Percentiles rank a stretch among this genome's conserved stretches.
These are phyloP conservation scores for Melipona quadrifasciata DNA, from an alignment of 1,140 invertebrate species.

Conservation along the genomic window DNA sequence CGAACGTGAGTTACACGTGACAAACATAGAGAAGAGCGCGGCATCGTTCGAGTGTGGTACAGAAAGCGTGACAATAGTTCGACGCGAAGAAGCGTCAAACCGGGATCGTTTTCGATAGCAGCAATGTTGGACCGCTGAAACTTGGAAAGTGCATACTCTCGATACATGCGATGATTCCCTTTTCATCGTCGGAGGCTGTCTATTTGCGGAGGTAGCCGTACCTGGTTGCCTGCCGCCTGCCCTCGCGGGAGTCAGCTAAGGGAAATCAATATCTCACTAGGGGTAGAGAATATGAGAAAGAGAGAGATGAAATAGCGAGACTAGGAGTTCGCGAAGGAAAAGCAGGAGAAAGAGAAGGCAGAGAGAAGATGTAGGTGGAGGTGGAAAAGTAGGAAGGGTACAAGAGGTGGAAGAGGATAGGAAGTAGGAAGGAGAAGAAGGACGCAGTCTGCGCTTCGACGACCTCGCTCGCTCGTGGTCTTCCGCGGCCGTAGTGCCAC, in stretches of 20 bases:
- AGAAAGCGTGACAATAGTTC: conserved; percentile 33
- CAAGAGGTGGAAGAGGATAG: conserved; percentile 25
- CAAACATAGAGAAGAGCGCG: conserved; percentile 45
- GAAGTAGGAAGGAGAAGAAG: conserved; percentile 37
- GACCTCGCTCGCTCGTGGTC: conserved; percentile 55
- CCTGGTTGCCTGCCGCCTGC: conserved; percentile 74
- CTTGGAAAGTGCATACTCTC: conserved; percentile 41
- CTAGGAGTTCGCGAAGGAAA: conserved; percentile 51
- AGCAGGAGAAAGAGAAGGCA: conserved; percentile 39
- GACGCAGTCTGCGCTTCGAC: conserved; percentile 56
- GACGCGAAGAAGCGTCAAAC: conserved; percentile 12
- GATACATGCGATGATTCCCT: conserved; percentile 58
- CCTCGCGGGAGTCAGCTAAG: conserved; percentile 81
- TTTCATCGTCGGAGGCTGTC: conserved; percentile 63
- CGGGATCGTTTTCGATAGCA: conserved; percentile 15
- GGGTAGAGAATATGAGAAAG: conserved; percentile 71
- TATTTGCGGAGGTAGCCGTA: conserved; percentile 67
- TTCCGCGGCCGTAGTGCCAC: conserved; percentile 64
- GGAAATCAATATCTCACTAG: conserved; percentile 82
- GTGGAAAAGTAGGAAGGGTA: conserved; percentile 34
- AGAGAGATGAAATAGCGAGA: conserved; percentile 58
- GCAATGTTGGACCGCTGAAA: conserved; percentile 15
- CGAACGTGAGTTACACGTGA: conserved; percentile 60
- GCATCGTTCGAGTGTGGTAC: conserved; percentile 21
- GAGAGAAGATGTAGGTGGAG: conserved; percentile 43